Conservation (phyloP, 2,888 invertebrate species). For the Philhelius pedissequus region DNA sequence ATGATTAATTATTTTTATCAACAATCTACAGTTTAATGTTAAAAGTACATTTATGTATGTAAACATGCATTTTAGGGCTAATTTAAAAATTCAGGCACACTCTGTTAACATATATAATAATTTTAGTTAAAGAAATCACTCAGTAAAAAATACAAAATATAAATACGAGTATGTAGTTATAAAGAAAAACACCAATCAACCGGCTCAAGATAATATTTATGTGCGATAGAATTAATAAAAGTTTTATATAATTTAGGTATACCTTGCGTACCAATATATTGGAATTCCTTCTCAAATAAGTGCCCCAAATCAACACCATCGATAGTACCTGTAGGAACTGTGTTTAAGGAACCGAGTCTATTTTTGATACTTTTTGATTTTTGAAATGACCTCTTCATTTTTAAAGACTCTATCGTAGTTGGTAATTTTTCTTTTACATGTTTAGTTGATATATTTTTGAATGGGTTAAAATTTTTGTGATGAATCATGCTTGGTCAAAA, state of each 20-base stretch:
- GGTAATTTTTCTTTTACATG: background rate
- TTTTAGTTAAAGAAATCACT: no score
- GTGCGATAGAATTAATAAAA: no score
- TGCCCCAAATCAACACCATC: constrained; percentile 41
- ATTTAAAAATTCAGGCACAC: no score
- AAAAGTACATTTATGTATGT: no score
- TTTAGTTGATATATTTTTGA: background rate
- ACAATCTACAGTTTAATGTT: no score
- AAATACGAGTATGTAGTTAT: no score
- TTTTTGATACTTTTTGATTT: background rate
- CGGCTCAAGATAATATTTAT: no score
- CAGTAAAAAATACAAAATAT: no score
- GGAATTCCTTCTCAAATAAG: constrained; percentile 37
- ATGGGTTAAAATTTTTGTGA: constrained; percentile 10
- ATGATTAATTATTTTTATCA: no score
- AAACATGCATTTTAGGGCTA: no score
- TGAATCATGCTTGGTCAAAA: constrained; percentile 18
- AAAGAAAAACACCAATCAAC: no score
- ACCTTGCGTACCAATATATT: constrained; percentile 42
- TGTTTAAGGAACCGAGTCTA: constrained; percentile 2
- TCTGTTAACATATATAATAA: no score
- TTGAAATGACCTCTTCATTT: background rate
- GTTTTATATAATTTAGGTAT: constrained; percentile 13
- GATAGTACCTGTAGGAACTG: constrained; percentile 11
- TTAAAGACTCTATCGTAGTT: background rate